Base-by-base conservation (phyloP, 2,888 invertebrate species). In the Epiblema foenella region DNA sequence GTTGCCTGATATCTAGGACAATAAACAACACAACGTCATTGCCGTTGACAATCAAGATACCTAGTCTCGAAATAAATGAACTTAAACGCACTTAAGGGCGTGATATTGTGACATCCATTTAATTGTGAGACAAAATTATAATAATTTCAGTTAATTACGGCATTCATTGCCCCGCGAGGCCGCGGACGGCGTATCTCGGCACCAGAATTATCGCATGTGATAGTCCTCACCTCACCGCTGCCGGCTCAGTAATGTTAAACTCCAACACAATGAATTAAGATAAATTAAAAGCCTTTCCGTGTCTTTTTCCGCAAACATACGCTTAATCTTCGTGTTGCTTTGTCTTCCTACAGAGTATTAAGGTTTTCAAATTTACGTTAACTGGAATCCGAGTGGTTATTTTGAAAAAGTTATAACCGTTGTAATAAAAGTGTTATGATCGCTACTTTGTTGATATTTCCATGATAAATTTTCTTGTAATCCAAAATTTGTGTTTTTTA, bases 141-240 rank as follows among this genome's bases (percentile, higher is more conserved):
- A 91, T 92, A 93, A 93, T 90, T 93, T 90, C 87, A 89, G 84
- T 89, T 93, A 93, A 93, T 93, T 91, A 90, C 90, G 79, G 87
- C 90, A 89, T 92, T 92, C 90, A 92, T 91, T 89, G 78, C 76
- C 78, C 78, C 75, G 78, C 87, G 88, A 90, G 90, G 90, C 77
- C 87, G 82, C 78, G 77, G 81, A 79, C 81, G 77, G 84, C 87
- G 86, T 84, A 82, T 84, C 85, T 88, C 85, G 88, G 74, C 81
- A 78, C 80, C 81, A 76, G 80, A 81, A 85, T 88, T 86, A 86
- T 83, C 82, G 78, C 82, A 77, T 78, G 78, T 79, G 66, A 67
- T 67, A 67, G 59, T 39, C 56, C 52, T 62, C 59, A 65, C 29
- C 68, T 68, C 63, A 57, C 18, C 37, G 29, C 66, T 39, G 54